Conservation (phyloP, 2,888 invertebrate species). For the Melinopterus prodromus region DNA sequence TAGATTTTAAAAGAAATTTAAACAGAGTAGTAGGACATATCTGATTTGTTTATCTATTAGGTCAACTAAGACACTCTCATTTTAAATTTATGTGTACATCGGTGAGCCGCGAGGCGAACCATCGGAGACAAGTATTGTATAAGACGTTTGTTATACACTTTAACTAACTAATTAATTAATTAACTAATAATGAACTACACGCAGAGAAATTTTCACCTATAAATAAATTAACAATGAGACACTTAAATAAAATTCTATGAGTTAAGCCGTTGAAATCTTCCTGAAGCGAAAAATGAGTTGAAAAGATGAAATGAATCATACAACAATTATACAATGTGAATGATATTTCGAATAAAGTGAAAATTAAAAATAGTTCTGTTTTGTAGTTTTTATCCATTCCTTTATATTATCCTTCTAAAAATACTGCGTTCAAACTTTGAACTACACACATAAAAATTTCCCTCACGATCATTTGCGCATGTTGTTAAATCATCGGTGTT, state of each 20-base stretch:
- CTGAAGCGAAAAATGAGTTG: neutral
- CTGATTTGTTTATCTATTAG: neutral
- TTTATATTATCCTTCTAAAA: neutral
- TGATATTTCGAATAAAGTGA: neutral
- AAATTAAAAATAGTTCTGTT: neutral
- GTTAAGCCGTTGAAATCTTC: slow-evolving; percentile 4
- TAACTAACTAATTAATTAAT: neutral
- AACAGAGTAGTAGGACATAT: slow-evolving; percentile 4
- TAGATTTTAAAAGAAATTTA: neutral
- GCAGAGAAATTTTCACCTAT: neutral
- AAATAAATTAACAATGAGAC: neutral
- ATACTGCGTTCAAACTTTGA: neutral
- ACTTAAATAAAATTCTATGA: neutral
- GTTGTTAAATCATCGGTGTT: no score
- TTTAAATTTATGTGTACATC: neutral
- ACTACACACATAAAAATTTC: no score
- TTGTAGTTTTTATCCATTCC: neutral
- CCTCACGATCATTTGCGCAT: no score
- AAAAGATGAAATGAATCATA: neutral
- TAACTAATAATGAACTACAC: neutral
- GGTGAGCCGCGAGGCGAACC: no score
- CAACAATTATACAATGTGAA: neutral
- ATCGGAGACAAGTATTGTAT: neutral
- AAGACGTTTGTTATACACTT: neutral
- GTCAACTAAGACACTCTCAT: neutral